Evolutionary conservation across 2,797 vertebrate species (phyloP).

Genomic region (Notoglanidium macrostoma): DNA sequence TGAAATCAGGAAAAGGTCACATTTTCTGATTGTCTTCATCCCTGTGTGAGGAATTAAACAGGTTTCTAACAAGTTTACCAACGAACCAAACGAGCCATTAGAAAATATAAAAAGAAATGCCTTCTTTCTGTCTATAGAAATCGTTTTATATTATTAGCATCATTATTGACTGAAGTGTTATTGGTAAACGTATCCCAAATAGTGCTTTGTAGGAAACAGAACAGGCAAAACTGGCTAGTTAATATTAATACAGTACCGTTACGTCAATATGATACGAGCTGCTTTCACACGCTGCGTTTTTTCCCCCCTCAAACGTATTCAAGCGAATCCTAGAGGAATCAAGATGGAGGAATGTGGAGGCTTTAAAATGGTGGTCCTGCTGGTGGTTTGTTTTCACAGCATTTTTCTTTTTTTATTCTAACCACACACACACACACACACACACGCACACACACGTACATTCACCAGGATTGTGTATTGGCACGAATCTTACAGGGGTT

Average conservation of each 20-base stretch:
- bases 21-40: slow-evolving; percentile 22
- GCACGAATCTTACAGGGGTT: too few relatives aligned
- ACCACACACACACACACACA: not conserved
- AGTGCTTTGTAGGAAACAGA: slow-evolving; percentile 2
- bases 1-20: not conserved
- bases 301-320: not conserved
- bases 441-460: too few relatives aligned
- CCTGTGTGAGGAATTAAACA: not conserved
- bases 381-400: not conserved
- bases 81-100: not conserved
- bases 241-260: slow-evolving; percentile 31
- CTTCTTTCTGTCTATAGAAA: not conserved
- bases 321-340: not conserved
- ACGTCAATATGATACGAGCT: not conserved
- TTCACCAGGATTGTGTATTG: too few relatives aligned
- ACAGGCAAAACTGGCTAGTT: slow-evolving; percentile 14
- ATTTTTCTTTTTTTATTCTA: not conserved
- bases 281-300: not conserved
- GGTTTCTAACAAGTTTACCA: not conserved
- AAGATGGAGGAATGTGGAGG: not conserved
- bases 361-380: not conserved
- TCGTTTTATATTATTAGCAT: not conserved
- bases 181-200: slow-evolving; percentile 16
- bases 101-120: not conserved
- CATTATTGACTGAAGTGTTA: slow-evolving; percentile 7